These are phyloP conservation scores for Platorchestia sp. DNA, from an alignment of 1,140 invertebrate species.

Conservation along the genomic window DNA sequence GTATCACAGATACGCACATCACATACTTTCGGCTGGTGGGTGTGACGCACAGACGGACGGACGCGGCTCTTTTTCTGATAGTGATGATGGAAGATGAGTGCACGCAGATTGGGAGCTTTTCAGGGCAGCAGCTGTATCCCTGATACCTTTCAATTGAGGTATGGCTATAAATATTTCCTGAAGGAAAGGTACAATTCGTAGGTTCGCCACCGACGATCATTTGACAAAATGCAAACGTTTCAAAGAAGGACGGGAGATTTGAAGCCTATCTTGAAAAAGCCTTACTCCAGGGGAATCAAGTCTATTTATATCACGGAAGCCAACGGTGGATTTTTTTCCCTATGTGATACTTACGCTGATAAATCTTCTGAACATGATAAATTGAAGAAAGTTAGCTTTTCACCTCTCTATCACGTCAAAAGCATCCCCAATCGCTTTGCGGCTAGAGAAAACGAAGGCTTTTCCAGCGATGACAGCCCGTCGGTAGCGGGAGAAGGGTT, in stretches of 20 bases:
- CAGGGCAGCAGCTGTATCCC: neutral
- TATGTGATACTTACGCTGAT: neutral
- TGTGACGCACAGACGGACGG: too few species aligned
- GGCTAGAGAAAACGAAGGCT: neutral
- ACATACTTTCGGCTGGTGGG: too few species aligned
- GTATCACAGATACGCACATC: too few species aligned
- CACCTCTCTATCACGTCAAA: neutral
- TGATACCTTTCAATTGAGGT: neutral
- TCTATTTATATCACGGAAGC: neutral
- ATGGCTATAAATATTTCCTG: neutral
- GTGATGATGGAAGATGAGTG: too few species aligned
- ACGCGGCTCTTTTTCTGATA: too few species aligned
- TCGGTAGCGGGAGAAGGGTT: neutral
- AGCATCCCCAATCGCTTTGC: neutral
- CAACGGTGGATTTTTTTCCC: neutral
- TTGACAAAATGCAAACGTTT: neutral
- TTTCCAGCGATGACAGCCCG: neutral
- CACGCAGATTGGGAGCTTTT: neutral
- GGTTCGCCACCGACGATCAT: neutral
- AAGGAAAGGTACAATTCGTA: neutral
- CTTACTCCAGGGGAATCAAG: neutral
- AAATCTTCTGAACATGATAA: neutral
- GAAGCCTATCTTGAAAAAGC: neutral
- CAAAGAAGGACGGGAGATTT: neutral
- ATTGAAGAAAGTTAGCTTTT: neutral